Base-by-base conservation (phyloP, 1,140 invertebrate genomes). In the Orussus abietinus region DNA sequence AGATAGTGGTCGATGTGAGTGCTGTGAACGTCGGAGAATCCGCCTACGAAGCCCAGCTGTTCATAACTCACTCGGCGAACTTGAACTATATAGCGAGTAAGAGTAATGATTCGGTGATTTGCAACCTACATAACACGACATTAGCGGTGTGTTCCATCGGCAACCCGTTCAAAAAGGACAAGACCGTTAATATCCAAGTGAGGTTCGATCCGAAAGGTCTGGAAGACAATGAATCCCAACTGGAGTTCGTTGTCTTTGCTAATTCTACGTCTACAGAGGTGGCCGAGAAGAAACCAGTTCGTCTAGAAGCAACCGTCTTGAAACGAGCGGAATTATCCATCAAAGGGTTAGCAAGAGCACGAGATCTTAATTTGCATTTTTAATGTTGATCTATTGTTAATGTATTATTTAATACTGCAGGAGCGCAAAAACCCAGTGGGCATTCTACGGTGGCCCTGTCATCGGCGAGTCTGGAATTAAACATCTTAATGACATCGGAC, bases 21-120 rank as follows among this genome's bases (percentile, higher is more conserved):
- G 79, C 92, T 2, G 74, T 72, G 17, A 98, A 97, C 64, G 57
- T 76, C 13, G 83, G 82, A 2, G 93, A 98, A 64, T 87, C 92
- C 1, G 94, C 94, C 0, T 96, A 97, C 60, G 89, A 96, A 64
- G 82, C 92, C 0, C 83, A 85, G 53, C 61, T 97, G 1, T 89
- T 86, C 60, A 77, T 97, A 2, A 69, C 74, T 14, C 88, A 94
- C 66, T 87, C 91, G 13, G 67, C 79, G 22, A 83, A 78, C 37
- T 74, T 97, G 5, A 84, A 81, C 56, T 95, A 92, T 56, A 87
- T 91, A 55, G 84, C 82, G 13, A 78, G 71, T 15, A 78, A 79
- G 46, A 75, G 68, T 49, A 69, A 70, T 36, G 66, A 71, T 38
- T 72, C 69, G 1, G 56, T 83, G 6, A 82, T 82, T 13, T 89